These are phyloP conservation scores for Rhyacophila evoluta DNA, from an alignment of 2,888 invertebrate species.

Conservation along the genomic window DNA sequence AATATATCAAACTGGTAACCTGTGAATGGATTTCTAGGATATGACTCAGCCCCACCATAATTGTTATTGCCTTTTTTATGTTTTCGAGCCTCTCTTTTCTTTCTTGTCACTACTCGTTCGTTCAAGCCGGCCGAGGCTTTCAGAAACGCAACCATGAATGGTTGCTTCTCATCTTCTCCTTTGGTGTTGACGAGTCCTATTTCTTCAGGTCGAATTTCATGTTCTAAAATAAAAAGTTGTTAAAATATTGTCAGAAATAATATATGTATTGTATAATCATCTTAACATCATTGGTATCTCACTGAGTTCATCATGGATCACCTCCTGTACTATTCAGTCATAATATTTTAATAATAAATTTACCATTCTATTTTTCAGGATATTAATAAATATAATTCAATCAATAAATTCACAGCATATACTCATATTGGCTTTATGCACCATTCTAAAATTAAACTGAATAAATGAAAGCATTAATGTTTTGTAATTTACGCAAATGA, in stretches of 20 bases:
- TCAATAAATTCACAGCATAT: no score
- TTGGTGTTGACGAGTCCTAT: constrained; percentile 84
- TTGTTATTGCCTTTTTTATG: constrained; percentile 68
- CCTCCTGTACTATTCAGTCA: no score
- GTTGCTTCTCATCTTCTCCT: constrained; percentile 85
- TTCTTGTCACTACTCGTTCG: constrained; percentile 68
- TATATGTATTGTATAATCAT: no score
- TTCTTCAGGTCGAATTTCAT: constrained; percentile 86
- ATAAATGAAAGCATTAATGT: no score
- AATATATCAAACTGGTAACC: constrained; percentile 65
- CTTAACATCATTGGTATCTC: no score
- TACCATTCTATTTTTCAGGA: no score
- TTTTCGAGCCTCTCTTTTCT: constrained; percentile 71
- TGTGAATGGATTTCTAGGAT: constrained; percentile 70
- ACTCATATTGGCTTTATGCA: no score
- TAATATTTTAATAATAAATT: no score
- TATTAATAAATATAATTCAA: no score
- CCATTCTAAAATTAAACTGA: no score
- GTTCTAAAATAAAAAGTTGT: constrained; percentile 67
- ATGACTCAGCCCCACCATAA: constrained; percentile 68
- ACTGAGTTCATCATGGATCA: no score
- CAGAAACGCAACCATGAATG: constrained; percentile 93
- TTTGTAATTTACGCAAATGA: no score
- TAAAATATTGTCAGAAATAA: background rate
- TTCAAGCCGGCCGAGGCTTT: constrained; percentile 72